phyloP scores from a whole-genome alignment of 2,797 vertebrate genomes.

The Hylomyscus alleni region DNA sequence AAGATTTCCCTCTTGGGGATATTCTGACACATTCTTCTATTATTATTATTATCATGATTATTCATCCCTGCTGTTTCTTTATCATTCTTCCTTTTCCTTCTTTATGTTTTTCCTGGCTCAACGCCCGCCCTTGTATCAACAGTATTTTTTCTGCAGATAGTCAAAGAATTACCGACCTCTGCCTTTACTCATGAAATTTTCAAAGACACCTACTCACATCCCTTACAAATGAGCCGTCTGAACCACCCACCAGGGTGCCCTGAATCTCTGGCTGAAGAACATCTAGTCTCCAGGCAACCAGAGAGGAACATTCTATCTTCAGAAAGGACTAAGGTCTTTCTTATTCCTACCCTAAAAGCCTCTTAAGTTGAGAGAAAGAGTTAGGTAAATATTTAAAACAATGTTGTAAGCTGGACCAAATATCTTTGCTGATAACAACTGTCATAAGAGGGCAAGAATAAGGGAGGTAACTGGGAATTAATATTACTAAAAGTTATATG shows the following conservation, averaged over 20 bases:
- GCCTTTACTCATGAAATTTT: constrained; percentile 71
- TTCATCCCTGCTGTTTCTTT: background rate
- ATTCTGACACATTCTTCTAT: background rate
- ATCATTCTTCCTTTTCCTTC: background rate
- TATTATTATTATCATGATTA: background rate
- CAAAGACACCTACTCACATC: constrained; percentile 58
- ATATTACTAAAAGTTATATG: background rate
- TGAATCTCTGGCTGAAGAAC: constrained; percentile 24
- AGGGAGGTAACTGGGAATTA: too few species aligned
- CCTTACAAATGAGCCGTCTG: constrained; percentile 69
- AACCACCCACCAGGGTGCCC: background rate
- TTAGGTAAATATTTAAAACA: constrained; percentile 37
- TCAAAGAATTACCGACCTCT: constrained; percentile 55
- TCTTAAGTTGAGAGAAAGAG: background rate
- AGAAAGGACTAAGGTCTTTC: constrained; percentile 42
- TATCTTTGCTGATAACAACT: background rate
- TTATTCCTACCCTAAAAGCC: constrained; percentile 52
- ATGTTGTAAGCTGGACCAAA: constrained; percentile 20
- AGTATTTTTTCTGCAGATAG: constrained; percentile 60
- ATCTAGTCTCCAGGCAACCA: constrained; percentile 67
- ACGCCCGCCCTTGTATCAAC: constrained; percentile 2
- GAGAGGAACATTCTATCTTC: constrained; percentile 31
- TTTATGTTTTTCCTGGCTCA: background rate
- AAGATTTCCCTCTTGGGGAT: background rate
- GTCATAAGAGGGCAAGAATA: accelerated